Evolutionary conservation across 2,888 invertebrate species (phyloP), one percentile per base, ranked within the genome.

Genomic region (Platypus cylindrus): DNA sequence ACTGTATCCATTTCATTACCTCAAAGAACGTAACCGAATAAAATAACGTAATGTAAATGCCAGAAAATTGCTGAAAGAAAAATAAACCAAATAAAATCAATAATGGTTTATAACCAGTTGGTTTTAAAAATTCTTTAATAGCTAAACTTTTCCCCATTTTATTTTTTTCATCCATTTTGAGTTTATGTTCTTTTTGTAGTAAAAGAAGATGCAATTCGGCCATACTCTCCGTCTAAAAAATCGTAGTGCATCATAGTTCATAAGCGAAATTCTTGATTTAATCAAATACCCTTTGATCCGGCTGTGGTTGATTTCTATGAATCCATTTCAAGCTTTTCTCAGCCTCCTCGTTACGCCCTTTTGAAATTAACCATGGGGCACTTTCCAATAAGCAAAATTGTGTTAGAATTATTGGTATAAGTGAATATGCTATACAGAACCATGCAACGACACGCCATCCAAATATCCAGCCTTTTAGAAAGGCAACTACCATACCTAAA

Each of bases 1-100:
- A n/a, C n/a, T n/a, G n/a, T n/a, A n/a, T 51, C n/a, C n/a, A n/a
- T n/a, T n/a, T n/a, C n/a, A n/a, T 52, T 52, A 70, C 70, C 53
- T 68, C 53, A 46, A 73, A 70, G 55, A 72, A 70, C 9, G 65
- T 66, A 15, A 73, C 70, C 0, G 73, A 71, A 49, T 71, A 73
- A 53, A 73, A 73, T 2, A 73, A 56, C 1, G 71, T 72, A 5
- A 72, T 68, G 46, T 73, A 73, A 43, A 73, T 71, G 24, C 73
- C 73, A 15, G 70, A 65, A 43, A 70, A 71, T 46, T 73, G 71
- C 51, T 73, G 73, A 47, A 71, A 68, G 27, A 67, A 56, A 51
- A 73, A 73, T 9, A 73, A 54, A 7, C 67, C 59, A 38, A 68
- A 62, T 9, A 73, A 58, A 29, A 73, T 64, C 5, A 65, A 38